Evolutionary conservation across 2,888 invertebrate genomes (phyloP).

Genomic region (Fragum fragum): DNA sequence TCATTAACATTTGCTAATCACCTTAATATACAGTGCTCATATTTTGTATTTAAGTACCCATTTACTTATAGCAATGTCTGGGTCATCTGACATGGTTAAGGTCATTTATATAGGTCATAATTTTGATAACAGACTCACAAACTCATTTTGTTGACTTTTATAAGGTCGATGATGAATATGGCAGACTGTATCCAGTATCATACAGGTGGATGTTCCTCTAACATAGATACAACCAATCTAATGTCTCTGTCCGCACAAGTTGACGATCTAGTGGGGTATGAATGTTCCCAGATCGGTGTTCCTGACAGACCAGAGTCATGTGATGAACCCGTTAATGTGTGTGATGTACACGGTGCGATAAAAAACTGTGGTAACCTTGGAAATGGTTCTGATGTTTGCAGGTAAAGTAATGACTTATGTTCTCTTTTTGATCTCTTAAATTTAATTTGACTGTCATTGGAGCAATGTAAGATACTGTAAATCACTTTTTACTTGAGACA

Average conservation of each 20-base stretch:
- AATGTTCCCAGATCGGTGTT: constrained; percentile 39
- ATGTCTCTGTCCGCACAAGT: constrained; percentile 20
- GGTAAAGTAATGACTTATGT: constrained; percentile 23
- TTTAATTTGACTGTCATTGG: too few relatives aligned
- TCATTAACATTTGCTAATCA: too few relatives aligned
- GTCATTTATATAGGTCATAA: too few relatives aligned
- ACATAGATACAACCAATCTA: not conserved
- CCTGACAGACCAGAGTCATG: constrained; percentile 33
- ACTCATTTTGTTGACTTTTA: not conserved
- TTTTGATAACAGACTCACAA: too few relatives aligned
- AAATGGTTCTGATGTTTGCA: constrained; percentile 23
- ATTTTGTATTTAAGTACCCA: too few relatives aligned
- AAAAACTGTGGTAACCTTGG: constrained; percentile 24
- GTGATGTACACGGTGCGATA: constrained; percentile 32
- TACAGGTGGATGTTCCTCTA: constrained; percentile 27
- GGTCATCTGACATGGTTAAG: too few relatives aligned
- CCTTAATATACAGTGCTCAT: too few relatives aligned
- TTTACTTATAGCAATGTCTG: too few relatives aligned
- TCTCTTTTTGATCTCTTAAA: too few relatives aligned
- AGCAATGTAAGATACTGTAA: too few relatives aligned
- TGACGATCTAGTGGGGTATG: constrained; percentile 42
- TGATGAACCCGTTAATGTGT: constrained; percentile 3
- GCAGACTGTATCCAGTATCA: constrained; percentile 42
- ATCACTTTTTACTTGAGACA: too few relatives aligned
- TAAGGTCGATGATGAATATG: constrained; percentile 48